Evolutionary conservation across 2,113 vertebrate genomes (phyloP).

Genomic region (Eudyptes chrysolophus): DNA sequence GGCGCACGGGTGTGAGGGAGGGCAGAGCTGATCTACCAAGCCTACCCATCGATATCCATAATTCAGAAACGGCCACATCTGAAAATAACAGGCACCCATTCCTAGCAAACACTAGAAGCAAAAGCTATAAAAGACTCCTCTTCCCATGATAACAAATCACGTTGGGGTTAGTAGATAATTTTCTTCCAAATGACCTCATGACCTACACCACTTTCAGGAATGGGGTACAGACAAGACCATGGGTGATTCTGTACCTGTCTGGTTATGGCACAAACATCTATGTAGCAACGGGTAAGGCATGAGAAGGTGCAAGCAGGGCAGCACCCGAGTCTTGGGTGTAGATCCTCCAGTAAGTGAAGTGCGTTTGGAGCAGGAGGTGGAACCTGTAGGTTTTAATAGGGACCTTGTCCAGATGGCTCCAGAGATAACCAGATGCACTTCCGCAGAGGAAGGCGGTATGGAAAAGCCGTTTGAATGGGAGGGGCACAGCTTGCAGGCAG

Average conservation of each 20-base stretch:
- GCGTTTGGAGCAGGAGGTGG: background rate
- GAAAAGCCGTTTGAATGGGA: background rate
- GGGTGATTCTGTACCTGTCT: background rate
- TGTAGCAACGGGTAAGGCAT: fast-evolving
- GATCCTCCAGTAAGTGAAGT: background rate
- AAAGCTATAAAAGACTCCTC: background rate
- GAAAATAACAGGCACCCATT: background rate
- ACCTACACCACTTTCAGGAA: background rate
- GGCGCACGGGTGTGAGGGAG: background rate
- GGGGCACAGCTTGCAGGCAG: background rate
- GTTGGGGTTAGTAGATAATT: fast-evolving
- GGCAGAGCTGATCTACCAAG: background rate
- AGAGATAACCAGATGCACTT: background rate
- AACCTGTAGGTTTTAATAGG: background rate
- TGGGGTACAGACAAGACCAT: background rate
- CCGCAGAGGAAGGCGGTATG: background rate
- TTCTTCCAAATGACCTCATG: background rate
- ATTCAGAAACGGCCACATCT: background rate
- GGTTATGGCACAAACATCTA: background rate
- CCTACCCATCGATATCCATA: background rate
- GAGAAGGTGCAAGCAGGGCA: background rate
- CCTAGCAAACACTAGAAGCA: background rate
- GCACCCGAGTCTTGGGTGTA: background rate
- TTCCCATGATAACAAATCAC: background rate
- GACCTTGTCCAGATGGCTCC: background rate